Evolutionary conservation across 2,113 vertebrate species (phyloP), one percentile per base, ranked within the genome.

Genomic region (Tiliqua scincoides): DNA sequence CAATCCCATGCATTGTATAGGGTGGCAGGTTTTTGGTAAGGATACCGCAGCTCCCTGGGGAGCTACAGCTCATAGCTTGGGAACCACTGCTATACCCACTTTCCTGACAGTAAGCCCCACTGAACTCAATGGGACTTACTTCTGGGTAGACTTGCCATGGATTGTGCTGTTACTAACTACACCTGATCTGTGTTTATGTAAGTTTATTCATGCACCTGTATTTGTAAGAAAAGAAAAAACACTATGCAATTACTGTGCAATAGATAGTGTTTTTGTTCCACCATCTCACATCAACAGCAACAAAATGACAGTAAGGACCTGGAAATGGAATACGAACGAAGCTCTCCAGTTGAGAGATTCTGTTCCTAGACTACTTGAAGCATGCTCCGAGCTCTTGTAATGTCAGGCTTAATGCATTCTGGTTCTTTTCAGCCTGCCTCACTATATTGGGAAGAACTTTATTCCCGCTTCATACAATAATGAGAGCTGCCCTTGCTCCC

Each of bases 391-490:
- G 15, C 20, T 35, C 75, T 94, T 90, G 11, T 30, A 86, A 75
- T 84, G 43, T 79, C 67, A 93, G 91, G 10, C 77, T 70, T 90
- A 95, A 88, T 82, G 79, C 73, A 88, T 92, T 85, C 43, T 83
- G 17, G 27, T 93, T 93, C 79, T 73, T 93, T 89, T 91, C 86
- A 91, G 37, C 27, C 27, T 91, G 30, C 80, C 72, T 85, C 62
- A 88, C n/a, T 84, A 72, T 92, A 25, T 27, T 63, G 83, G 67
- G 25, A 91, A 93, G 77, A 95, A 82, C 3, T 91, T 94, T 59
- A 59, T 78, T 93, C 80, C 74, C 70, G 75, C 86, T 95, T 89
- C 79, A 82, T 68, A 90, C 72, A 76, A 85, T 81, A 37, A 80
- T 11, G 25, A 91, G 78, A 30, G 76, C 73, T 91, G 59, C 17